These are phyloP conservation scores for Rhea pennata DNA, from an alignment of 2,113 vertebrate genomes.

Conservation along the genomic window DNA sequence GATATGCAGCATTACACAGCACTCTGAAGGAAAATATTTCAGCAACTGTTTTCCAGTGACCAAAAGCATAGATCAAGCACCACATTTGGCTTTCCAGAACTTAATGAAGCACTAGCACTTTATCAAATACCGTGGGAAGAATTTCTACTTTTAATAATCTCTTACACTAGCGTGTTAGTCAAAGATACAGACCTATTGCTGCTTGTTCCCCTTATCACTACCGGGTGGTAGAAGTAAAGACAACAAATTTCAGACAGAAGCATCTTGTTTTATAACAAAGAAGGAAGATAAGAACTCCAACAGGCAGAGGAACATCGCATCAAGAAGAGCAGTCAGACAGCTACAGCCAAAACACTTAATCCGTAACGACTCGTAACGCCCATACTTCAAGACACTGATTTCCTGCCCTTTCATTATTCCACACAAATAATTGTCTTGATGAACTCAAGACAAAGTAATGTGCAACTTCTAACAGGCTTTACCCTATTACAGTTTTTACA, in stretches of 20 bases:
- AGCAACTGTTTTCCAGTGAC: not conserved
- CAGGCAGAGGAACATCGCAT: not conserved
- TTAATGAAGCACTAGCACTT: not conserved
- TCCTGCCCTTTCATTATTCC: not conserved
- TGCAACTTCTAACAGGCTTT: not conserved
- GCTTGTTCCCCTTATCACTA: not conserved
- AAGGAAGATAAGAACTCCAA: not conserved
- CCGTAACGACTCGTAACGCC: not conserved
- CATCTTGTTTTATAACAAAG: not conserved
- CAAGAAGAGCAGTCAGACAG: conserved; percentile 49
- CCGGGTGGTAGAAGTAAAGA: conserved; percentile 15
- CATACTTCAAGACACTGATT: not conserved
- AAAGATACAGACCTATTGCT: not conserved
- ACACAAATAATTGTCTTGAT: not conserved
- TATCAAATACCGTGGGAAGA: not conserved
- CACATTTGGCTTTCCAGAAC: not conserved
- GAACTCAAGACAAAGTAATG: not conserved
- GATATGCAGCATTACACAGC: not conserved
- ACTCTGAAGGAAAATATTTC: not conserved
- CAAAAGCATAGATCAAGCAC: not conserved
- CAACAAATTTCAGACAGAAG: conserved; percentile 25
- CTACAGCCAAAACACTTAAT: conserved; percentile 43
- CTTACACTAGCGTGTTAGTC: not conserved
- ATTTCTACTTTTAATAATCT: not conserved
- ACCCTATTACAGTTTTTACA: not conserved